Conservation (phyloP, 1,140 invertebrate species). For the Aphidius gifuensis region DNA sequence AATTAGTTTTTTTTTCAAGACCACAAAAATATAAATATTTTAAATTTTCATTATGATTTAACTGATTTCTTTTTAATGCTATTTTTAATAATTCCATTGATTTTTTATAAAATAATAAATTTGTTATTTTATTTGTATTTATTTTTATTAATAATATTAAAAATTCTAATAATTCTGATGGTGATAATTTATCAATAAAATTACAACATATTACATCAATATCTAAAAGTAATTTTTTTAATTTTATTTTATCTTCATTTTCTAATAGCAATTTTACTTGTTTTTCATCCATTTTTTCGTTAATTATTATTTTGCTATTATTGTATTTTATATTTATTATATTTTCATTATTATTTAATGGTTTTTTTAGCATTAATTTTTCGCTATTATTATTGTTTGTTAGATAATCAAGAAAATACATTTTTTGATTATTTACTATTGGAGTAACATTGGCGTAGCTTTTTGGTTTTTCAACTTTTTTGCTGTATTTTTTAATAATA, state of each 20-base stretch:
- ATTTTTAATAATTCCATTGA: slow-evolving; percentile 24
- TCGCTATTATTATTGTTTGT: too few relatives aligned
- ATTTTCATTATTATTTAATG: too few relatives aligned
- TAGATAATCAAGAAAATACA: too few relatives aligned
- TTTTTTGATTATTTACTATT: too few relatives aligned
- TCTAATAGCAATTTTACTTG: too few relatives aligned
- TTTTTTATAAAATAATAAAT: slow-evolving; percentile 14
- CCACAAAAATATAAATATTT: slow-evolving; percentile 25
- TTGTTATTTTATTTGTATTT: not conserved
- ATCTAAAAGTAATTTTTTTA: not conserved
- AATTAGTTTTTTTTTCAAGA: slow-evolving; percentile 13
- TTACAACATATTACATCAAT: slow-evolving; percentile 8
- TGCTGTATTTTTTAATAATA: not conserved
- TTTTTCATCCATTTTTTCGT: too few relatives aligned
- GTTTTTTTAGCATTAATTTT: too few relatives aligned
- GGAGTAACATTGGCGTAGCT: too few relatives aligned
- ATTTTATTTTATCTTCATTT: too few relatives aligned
- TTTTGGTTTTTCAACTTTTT: too few relatives aligned
- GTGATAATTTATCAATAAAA: not conserved
- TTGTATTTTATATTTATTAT: too few relatives aligned
- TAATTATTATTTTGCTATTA: too few relatives aligned
- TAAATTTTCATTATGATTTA: slow-evolving; percentile 18
- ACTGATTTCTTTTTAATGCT: not conserved
- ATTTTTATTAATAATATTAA: slow-evolving; percentile 5
- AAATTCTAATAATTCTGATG: slow-evolving; percentile 2